Base-by-base conservation (phyloP, 2,113 vertebrate genomes). In the Marcusenius ussheri region DNA sequence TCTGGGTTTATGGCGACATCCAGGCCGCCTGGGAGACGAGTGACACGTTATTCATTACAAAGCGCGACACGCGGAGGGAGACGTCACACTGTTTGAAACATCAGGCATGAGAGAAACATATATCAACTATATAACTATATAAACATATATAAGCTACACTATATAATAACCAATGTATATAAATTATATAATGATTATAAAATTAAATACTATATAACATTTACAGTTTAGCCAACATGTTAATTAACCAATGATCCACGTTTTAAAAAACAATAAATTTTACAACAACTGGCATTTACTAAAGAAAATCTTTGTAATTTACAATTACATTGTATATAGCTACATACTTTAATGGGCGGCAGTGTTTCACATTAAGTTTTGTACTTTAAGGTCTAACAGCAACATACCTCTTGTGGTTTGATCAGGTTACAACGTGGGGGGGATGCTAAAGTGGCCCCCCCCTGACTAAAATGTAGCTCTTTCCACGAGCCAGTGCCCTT, bases 1-100 rank as follows among this genome's bases (percentile, higher is more conserved):
- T 91, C 83, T 80, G 96, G 96, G 93, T 96, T 96, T 91, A 97
- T 88, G 1, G 51, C 89, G 88, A 95, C 93, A 90, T 97, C 93
- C 92, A 97, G 95, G 89, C 92, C 90, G 5, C 96, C 96, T 97
- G 53, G 9, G 90, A 89, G 91, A 42, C 39, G 42, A 46, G 50
- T 24, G 21, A 83, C 42, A 17, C 35, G 89, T 7, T 8, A 46
- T 1, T 89, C 51, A 85, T 8, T 13, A 19, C 35, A 21, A 39
- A 45, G 11, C 0, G 13, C 19, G 8, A 39, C 42, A 24, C 39
- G 0, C 39, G 4, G 19, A 39, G 53, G n/a, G 2, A 88, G 35
- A 45, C 35, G 24, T 5, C 15, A 45, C 53, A 62, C 27, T 5
- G 15, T 24, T 24, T 19, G 10, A 11, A 58, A n/a, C 87, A 88